Evolutionary conservation across 30 jellyfish, hydroid and myxozoan species (phyloP), one percentile per base, ranked within the genome.

Genomic region (Calvadosia cruxmelitensis): DNA sequence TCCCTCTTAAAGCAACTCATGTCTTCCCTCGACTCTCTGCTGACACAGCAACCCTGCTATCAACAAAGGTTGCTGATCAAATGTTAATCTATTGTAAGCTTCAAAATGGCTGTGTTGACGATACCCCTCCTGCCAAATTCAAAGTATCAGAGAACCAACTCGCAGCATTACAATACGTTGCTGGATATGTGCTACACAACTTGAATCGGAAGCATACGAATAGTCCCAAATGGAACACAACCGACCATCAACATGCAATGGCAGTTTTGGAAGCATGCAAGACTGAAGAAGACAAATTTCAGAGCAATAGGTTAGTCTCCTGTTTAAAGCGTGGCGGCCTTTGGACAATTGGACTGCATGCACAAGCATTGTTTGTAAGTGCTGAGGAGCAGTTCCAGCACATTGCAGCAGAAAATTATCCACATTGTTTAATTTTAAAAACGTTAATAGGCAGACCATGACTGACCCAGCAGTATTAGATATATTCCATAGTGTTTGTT

Each of bases 251-350:
- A 50, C 72, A 63, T 63, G 28, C 72, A 31, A 63, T 63, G 72
- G 72, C 62, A 63, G 31, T 63, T 63, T 63, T 25, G 31, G 50
- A n/a, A 27, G 72, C 72, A 42, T 63, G 72, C 31, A 63, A 63
- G 31, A 50, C 72, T 27, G 72, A 63, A 0, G 72, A 63, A 27
- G 72, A 42, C 23, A 50, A 63, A 26, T 20, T 31, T 5, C n/a
- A 42, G 31, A 50, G 31, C 72, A 63, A 63, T 50, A 42, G 72
- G 50, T 31, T 63, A 15, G 72, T 63, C n/a, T 26, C 72, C 28
- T 63, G 72, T 29, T n/a, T 15, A 24, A 63, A 63, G 50, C 28
- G 72, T 27, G 72, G 72, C 42, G 72, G 72, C 30, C 72, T 63
- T 63, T 63, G n/a, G n/a, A n/a, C n/a, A n/a, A n/a, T n/a, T n/a